These are phyloP conservation scores for Cyclargus thomasi DNA, from an alignment of 1,140 invertebrate species.

Conservation along the genomic window DNA sequence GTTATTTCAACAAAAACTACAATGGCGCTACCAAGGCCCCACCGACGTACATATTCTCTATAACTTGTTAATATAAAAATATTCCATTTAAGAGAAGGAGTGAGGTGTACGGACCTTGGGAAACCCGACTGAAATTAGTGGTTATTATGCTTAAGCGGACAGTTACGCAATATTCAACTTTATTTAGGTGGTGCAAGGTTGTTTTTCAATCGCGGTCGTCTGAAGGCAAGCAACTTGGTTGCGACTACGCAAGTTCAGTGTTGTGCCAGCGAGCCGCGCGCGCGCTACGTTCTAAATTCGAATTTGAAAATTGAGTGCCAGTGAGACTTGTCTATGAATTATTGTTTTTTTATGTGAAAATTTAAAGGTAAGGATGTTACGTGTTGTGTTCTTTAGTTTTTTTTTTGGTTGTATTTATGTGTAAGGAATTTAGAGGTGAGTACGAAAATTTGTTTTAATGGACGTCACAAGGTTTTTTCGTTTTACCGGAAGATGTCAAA, in stretches of 20 bases:
- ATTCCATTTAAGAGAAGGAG: background rate
- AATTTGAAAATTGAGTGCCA: slow-evolving; percentile 24
- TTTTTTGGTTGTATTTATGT: background rate
- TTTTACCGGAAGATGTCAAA: background rate
- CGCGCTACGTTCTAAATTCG: slow-evolving; percentile 33
- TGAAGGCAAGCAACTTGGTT: slow-evolving; percentile 39
- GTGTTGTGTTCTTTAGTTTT: background rate
- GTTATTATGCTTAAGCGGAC: background rate
- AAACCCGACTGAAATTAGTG: background rate
- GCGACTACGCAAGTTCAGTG: slow-evolving; percentile 48
- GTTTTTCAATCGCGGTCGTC: background rate
- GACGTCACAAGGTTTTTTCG: background rate
- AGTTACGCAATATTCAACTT: background rate
- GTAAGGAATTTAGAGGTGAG: background rate
- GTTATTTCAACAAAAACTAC: no score
- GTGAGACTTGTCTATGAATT: slow-evolving; percentile 28
- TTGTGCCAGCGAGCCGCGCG: slow-evolving; percentile 38
- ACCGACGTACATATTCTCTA: slow-evolving; percentile 17
- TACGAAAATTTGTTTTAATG: background rate
- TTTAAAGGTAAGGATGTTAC: slow-evolving; percentile 18
- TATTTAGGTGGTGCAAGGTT: slow-evolving; percentile 11
- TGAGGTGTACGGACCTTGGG: background rate
- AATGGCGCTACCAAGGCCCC: background rate
- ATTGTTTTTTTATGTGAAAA: slow-evolving; percentile 18
- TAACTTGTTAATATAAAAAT: slow-evolving; percentile 2